Evolutionary conservation across 2,888 invertebrate species (phyloP).

Genomic region (Yponomeuta cagnagella): DNA sequence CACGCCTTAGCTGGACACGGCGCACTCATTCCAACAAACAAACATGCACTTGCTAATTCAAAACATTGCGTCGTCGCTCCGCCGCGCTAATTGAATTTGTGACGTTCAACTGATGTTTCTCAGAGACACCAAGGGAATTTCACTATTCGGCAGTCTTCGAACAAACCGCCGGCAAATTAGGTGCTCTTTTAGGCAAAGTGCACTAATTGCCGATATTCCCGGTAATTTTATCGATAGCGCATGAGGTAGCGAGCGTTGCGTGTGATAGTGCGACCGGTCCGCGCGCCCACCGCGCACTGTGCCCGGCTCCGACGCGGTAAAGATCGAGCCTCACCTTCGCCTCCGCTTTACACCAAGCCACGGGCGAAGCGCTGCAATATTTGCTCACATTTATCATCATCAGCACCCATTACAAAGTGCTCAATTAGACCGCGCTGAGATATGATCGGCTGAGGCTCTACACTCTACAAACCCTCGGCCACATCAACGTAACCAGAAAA

Average conservation of each 20-base stretch:
- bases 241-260: constrained; percentile 23
- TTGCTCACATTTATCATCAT: constrained; percentile 34
- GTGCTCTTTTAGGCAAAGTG: constrained; percentile 34
- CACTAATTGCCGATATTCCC: constrained; percentile 28
- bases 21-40: neutral
- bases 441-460: neutral
- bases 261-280: constrained; percentile 43
- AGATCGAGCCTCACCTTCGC: constrained; percentile 7
- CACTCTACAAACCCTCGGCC: neutral
- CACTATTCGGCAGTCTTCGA: neutral
- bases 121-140: constrained; percentile 21
- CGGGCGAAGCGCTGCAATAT: constrained; percentile 11
- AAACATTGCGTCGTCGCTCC: neutral
- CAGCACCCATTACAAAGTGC: constrained; percentile 27
- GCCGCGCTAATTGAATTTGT: constrained; percentile 19
- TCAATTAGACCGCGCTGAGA: neutral
- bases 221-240: constrained; percentile 23
- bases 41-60: constrained; percentile 12
- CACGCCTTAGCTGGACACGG: constrained; percentile 35
- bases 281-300: constrained; percentile 67
- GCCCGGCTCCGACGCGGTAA: constrained; percentile 23
- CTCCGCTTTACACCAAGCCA: constrained; percentile 5
- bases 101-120: constrained; percentile 33
- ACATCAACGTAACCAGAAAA: neutral
- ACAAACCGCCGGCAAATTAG: constrained; percentile 29